Base-by-base conservation (phyloP, 2,113 vertebrate species). In the Rhineura floridana region DNA sequence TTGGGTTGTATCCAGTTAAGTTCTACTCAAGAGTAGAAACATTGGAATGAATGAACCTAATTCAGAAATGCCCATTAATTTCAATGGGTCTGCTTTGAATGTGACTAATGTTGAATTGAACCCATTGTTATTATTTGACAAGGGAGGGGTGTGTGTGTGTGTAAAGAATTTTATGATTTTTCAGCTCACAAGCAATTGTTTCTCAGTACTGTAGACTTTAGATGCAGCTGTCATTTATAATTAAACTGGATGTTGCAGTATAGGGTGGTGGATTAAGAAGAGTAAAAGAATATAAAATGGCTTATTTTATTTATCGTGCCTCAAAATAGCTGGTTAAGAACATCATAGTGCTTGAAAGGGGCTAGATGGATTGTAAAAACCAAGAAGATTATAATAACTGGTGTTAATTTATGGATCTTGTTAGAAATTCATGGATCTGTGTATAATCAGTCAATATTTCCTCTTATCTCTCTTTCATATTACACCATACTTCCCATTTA, bases 201-300 rank as follows among this genome's bases (percentile, higher is more conserved):
- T 48, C 87, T 88, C 84, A 44, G 48, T 76, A 25, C 62, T 79
- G 62, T 21, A 69, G 62, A 87, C 39, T 70, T 80, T 69, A 55
- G 25, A 42, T 92, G 75, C 83, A 88, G 87, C 59, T 76, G 88
- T 90, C 91, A 92, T 92, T 94, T 94, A 89, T 85, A 88, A 91
- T 92, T 87, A 93, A 93, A 79, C 78, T 52, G 83, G 93, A 83
- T 91, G 79, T 87, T 86, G 92, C 92, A 89, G 73, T 8, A 1
- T 86, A 70, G 7, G 48, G 90, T 67, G 88, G 84, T 85, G 83
- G 81, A 88, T 92, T 93, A 91, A 90, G 75, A 92, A 92, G 78
- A 92, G 52, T 83, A 90, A 93, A 91, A 72, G n/a, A 92, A 93
- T 92, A 92, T 80, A 92, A 93, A 59, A 75, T 73, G 52, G 81